Conservation (phyloP, 2,888 invertebrate species). For the Hypselothyrea guttata region DNA sequence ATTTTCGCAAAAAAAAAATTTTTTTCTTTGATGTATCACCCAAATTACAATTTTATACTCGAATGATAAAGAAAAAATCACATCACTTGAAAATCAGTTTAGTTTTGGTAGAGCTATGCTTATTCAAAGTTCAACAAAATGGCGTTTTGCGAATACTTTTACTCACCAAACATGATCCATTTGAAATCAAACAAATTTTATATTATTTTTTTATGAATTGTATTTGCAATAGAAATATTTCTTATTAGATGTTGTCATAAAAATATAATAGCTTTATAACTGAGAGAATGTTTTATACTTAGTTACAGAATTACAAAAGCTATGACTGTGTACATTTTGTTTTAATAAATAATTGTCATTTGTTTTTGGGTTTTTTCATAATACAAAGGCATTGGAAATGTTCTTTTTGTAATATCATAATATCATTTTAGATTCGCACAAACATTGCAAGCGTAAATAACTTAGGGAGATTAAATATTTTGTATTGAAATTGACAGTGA, state of each 20-base stretch:
- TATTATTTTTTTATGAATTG: conserved; percentile 9
- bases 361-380: conserved; percentile 17
- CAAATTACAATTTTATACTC: too few species aligned
- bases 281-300: conserved; percentile 33
- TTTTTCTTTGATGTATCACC: too few species aligned
- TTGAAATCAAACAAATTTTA: neutral
- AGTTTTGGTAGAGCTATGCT: too few species aligned
- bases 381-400: conserved; percentile 59
- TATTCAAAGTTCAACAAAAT: too few species aligned
- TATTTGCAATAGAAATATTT: conserved; percentile 56
- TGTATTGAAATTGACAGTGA: conserved; percentile 24
- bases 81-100: too few species aligned
- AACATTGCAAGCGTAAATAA: conserved; percentile 31
- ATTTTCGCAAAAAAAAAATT: too few species aligned
- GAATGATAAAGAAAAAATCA: too few species aligned
- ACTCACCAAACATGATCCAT: conserved; percentile 3
- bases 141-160: neutral
- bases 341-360: conserved; percentile 10
- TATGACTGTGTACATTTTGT: conserved; percentile 39
- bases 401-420: conserved; percentile 3
- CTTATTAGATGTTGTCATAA: conserved; percentile 67
- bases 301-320: conserved; percentile 56
- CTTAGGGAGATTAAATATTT: conserved; percentile 1
- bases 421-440: conserved; percentile 30
- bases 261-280: conserved; percentile 59